Percentiles rank a stretch among this genome's conserved stretches.
Conservation (phyloP, 2,113 vertebrate genomes). For the Tapirus terrestris region DNA sequence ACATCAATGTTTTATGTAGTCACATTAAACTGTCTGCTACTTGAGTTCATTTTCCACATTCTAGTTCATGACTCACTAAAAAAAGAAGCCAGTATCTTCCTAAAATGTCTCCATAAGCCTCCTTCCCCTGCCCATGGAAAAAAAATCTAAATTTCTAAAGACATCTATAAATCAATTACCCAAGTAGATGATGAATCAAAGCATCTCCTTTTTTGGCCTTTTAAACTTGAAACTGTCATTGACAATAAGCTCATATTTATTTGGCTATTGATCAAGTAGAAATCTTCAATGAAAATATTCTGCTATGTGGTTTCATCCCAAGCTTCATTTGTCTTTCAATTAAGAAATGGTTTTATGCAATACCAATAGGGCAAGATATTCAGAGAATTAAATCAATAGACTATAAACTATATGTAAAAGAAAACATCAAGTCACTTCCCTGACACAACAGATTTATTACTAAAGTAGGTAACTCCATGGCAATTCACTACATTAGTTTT, state of each 20-base stretch:
- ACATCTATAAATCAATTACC: conserved; percentile 30
- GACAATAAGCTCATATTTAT: conserved; percentile 68
- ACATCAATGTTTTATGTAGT: conserved; percentile 33
- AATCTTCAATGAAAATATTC: conserved; percentile 79
- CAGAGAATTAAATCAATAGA: conserved; percentile 81
- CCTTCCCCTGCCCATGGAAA: not conserved
- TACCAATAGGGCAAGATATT: conserved; percentile 67
- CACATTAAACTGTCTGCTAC: conserved; percentile 42
- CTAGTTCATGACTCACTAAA: conserved; percentile 56
- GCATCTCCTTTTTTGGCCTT: not conserved
- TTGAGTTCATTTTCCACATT: conserved; percentile 57
- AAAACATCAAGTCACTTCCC: conserved; percentile 78
- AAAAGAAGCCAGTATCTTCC: conserved; percentile 42
- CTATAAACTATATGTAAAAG: conserved; percentile 85
- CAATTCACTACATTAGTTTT: conserved; percentile 80
- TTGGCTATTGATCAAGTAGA: conserved; percentile 80
- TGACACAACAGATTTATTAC: conserved; percentile 87
- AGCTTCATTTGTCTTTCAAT: conserved; percentile 79
- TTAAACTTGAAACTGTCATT: conserved; percentile 78
- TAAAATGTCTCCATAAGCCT: conserved; percentile 52
- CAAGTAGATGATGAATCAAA: conserved; percentile 55
- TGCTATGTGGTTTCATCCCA: conserved; percentile 68
- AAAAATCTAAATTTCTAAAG: conserved; percentile 41
- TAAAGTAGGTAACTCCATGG: conserved; percentile 79
- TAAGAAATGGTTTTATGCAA: conserved; percentile 80